Percentiles rank a stretch among this genome's conserved stretches.
phyloP scores from a whole-genome alignment of 2,888 invertebrate species.

The Aradus depressus region DNA sequence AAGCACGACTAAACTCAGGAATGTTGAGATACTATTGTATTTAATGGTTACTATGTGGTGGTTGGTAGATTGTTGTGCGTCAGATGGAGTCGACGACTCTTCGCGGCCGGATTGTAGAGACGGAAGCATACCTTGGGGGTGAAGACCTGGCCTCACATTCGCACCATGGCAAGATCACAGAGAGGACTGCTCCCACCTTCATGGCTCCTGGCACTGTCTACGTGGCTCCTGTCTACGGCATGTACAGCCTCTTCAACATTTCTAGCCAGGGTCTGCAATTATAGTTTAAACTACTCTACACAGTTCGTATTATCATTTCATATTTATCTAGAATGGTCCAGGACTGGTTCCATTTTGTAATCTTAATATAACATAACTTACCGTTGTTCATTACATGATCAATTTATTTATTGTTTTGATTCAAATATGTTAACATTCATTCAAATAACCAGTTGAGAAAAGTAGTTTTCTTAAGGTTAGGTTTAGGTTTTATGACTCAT shows the following conservation, averaged over 20 bases:
- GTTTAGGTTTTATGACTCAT: no score
- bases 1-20: no score
- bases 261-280: slow-evolving; percentile 47
- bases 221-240: slow-evolving; percentile 62
- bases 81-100: slow-evolving; percentile 42
- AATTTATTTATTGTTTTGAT: not conserved
- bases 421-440: not conserved
- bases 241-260: slow-evolving; percentile 63
- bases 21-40: no score
- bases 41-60: slow-evolving; percentile 48
- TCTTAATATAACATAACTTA: not conserved
- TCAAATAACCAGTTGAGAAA: not conserved
- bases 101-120: slow-evolving; percentile 57
- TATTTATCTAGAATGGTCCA: not conserved
- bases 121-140: slow-evolving; percentile 56
- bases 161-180: slow-evolving; percentile 46
- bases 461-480: no score
- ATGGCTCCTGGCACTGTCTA: slow-evolving; percentile 59
- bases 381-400: not conserved
- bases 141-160: slow-evolving; percentile 57
- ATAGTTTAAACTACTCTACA: not conserved
- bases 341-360: not conserved
- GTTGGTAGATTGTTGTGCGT: slow-evolving; percentile 44
- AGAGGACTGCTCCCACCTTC: slow-evolving; percentile 56
- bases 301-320: not conserved